Evolutionary conservation across 2,888 invertebrate species (phyloP), one percentile per base, ranked within the genome.

Genomic region (Chymomyza amoena): DNA sequence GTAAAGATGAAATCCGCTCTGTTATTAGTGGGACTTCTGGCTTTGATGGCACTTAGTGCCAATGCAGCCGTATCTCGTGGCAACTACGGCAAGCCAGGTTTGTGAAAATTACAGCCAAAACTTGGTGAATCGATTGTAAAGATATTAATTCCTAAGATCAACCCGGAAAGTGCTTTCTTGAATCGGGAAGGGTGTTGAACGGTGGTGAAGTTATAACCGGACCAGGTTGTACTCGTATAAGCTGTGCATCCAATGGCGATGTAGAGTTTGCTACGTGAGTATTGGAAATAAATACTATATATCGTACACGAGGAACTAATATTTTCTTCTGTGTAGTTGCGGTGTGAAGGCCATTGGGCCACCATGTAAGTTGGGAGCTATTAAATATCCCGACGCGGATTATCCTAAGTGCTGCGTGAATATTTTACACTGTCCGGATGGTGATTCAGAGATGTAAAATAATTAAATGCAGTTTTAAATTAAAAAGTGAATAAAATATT

Each of bases 141-240:
- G 7, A 15, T 39, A 6, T 18, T 4, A 32, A n/a, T 16, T 57
- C 15, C 66, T 13, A 45, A 81, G 79, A 69, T 25, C 60, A 80
- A 70, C 76, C 81, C 5, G 78, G 78, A 0, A 81, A 81, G 64
- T 82, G 81, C 59, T 61, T 66, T 4, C 60, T 80, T n/a, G 56
- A 65, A n/a, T 52, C n/a, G 6, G 18, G 73, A n/a, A 65, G 73
- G 7, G 69, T 81, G 6, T 68, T 82, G 15, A 60, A 64, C 10
- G 61, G 67, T 7, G 77, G 78, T 5, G 62, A 78, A 4, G 10
- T 25, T 10, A 13, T 54, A n/a, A 68, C 69, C 25, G 60, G 72
- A 61, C 72, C 74, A 1, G 32, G 61, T 13, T 77, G 76, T 20
- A 70, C 62, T 4, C 64, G 67, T 20, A 73, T 77, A 18, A 64